These are phyloP conservation scores for Lycocerus yunnanus DNA, from an alignment of 2,888 invertebrate genomes.

Conservation along the genomic window DNA sequence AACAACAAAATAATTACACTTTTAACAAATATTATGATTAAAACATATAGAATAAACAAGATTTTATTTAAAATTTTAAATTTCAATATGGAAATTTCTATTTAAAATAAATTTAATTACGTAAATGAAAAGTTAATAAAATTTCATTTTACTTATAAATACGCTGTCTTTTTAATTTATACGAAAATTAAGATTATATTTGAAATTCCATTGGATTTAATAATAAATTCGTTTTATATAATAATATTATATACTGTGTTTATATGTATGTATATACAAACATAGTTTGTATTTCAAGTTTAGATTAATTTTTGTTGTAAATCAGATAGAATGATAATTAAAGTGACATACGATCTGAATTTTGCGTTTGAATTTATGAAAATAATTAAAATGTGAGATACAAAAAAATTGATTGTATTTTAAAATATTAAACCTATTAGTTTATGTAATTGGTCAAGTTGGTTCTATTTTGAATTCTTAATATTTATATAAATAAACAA, in stretches of 20 bases:
- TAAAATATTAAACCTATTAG: too few species aligned
- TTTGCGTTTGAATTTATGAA: not conserved
- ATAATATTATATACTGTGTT: too few species aligned
- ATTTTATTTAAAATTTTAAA: not conserved
- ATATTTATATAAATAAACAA: not conserved
- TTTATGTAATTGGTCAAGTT: not conserved
- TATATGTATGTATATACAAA: not conserved
- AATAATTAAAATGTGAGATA: not conserved
- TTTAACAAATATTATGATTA: too few species aligned
- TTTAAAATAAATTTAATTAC: not conserved
- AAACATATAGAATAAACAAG: too few species aligned
- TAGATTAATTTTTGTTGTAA: not conserved
- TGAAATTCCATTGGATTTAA: too few species aligned
- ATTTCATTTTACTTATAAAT: too few species aligned
- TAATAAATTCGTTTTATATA: too few species aligned
- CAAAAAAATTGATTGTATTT: not conserved
- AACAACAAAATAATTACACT: too few species aligned
- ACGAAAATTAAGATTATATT: too few species aligned
- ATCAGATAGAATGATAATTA: not conserved
- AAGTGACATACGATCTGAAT: not conserved
- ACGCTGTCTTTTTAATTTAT: too few species aligned
- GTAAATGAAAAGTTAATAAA: too few species aligned
- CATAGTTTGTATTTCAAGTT: not conserved
- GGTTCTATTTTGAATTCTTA: not conserved
- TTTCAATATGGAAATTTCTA: not conserved